Evolutionary conservation across 1,140 invertebrate genomes (phyloP).

Genomic region (Platorchestia sp.): DNA sequence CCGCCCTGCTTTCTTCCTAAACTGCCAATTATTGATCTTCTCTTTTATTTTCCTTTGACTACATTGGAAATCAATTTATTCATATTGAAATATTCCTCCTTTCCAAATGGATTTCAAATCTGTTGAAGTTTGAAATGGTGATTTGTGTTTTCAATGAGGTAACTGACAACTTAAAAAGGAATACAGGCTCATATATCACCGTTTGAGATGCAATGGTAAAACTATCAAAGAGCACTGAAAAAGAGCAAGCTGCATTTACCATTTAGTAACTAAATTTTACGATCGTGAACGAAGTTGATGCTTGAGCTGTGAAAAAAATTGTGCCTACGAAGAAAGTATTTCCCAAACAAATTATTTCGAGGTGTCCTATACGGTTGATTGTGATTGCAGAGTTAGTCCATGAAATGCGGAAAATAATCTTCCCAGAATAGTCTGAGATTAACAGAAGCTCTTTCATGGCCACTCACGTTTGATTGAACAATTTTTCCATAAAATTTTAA

Average conservation of each 20-base stretch:
- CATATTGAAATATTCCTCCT: not conserved
- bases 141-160: not conserved
- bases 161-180: no score
- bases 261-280: no score
- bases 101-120: not conserved
- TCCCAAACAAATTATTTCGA: not conserved
- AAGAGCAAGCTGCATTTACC: no score
- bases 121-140: not conserved
- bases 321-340: not conserved
- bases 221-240: no score
- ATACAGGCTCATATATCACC: no score
- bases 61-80: no score
- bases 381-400: not conserved
- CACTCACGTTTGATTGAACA: not conserved
- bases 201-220: no score
- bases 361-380: not conserved
- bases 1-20: not conserved
- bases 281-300: no score
- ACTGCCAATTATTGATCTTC: not conserved
- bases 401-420: not conserved
- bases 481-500: not conserved
- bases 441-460: not conserved
- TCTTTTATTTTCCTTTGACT: no score
- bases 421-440: not conserved
- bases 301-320: no score